Evolutionary conservation across 2,113 vertebrate genomes (phyloP).

Genomic region (Rutilus rutilus): DNA sequence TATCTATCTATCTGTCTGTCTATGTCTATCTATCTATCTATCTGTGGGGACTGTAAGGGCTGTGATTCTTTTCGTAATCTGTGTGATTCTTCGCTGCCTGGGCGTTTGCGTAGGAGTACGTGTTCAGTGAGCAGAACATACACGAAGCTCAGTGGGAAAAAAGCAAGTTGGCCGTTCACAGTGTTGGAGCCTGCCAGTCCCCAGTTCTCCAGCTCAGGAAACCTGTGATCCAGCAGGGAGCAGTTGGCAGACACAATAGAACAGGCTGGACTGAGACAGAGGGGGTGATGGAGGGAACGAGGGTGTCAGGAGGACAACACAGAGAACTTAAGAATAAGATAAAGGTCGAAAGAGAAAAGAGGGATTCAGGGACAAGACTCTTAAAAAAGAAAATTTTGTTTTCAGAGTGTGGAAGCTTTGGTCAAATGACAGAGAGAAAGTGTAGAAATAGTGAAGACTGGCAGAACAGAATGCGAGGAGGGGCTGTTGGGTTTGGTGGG

Average conservation of each 20-base stretch:
- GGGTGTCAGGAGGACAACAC: slow-evolving; percentile 16
- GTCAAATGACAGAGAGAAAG: neutral
- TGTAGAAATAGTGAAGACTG: slow-evolving; percentile 45
- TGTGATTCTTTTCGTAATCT: neutral
- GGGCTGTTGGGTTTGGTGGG: slow-evolving; percentile 48
- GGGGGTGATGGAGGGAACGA: slow-evolving; percentile 50
- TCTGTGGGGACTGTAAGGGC: neutral
- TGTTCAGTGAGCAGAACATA: slow-evolving; percentile 45
- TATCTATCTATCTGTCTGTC: neutral
- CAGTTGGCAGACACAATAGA: slow-evolving; percentile 74
- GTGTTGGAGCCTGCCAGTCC: slow-evolving; percentile 67
- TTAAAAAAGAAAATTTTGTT: neutral
- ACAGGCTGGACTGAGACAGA: slow-evolving; percentile 68
- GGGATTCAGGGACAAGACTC: neutral
- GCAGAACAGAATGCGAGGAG: slow-evolving; percentile 52
- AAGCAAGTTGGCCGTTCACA: slow-evolving; percentile 67
- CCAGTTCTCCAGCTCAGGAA: slow-evolving; percentile 72
- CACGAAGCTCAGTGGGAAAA: slow-evolving; percentile 69
- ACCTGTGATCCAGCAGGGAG: slow-evolving; percentile 68
- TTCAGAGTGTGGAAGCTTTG: neutral
- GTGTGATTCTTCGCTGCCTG: slow-evolving; percentile 64
- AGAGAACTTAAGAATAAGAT: neutral
- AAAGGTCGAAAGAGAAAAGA: neutral
- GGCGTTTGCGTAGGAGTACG: slow-evolving; percentile 67
- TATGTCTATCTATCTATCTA: neutral